Percentiles rank a stretch among this genome's conserved stretches.
These are phyloP conservation scores for Himalopsyche kuldschensis DNA, from an alignment of 2,888 invertebrate species.

Conservation along the genomic window DNA sequence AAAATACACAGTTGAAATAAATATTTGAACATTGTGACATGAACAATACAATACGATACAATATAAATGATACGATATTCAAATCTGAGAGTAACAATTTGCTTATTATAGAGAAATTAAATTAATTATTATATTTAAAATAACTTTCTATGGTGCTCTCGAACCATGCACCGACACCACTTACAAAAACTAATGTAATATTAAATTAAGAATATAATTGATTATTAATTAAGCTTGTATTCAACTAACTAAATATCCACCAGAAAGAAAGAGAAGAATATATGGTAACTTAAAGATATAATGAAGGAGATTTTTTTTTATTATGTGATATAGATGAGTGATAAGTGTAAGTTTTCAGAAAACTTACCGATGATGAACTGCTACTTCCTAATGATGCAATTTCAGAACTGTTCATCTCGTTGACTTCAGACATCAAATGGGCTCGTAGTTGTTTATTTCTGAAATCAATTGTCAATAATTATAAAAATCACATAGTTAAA, in stretches of 20 bases:
- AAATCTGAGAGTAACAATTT: slow-evolving; percentile 26
- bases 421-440: slow-evolving; percentile 71
- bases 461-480: slow-evolving; percentile 27
- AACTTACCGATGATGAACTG: slow-evolving; percentile 56
- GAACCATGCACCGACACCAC: slow-evolving; percentile 20
- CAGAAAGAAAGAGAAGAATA: neutral
- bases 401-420: slow-evolving; percentile 60
- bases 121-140: neutral
- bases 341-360: neutral
- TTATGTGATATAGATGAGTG: slow-evolving; percentile 1
- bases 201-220: neutral
- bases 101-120: neutral
- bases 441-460: slow-evolving; percentile 77
- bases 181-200: neutral
- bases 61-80: neutral
- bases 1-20: neutral
- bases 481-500: too few relatives aligned
- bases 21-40: neutral
- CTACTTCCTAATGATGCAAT: slow-evolving; percentile 48
- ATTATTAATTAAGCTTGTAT: neutral
- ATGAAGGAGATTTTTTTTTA: neutral
- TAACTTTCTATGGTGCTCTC: neutral
- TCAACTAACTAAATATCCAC: neutral
- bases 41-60: neutral
- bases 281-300: neutral